These are phyloP conservation scores for Saturnia japonica DNA, from an alignment of 2,888 invertebrate genomes.

Conservation along the genomic window DNA sequence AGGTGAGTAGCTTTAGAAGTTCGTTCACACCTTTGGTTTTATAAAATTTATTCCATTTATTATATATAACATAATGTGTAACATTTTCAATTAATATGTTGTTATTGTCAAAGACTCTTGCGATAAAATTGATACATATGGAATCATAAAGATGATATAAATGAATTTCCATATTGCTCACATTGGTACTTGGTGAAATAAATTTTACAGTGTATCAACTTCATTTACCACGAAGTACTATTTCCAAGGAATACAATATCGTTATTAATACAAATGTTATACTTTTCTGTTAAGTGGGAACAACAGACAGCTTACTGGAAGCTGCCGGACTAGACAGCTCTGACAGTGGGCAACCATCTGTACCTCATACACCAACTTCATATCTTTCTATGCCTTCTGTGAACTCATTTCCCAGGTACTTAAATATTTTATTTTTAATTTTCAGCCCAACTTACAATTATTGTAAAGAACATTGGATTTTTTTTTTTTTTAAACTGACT, in stretches of 20 bases:
- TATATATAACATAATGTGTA: not conserved
- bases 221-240: too few species aligned
- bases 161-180: too few species aligned
- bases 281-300: conserved; percentile 57
- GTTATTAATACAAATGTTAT: not conserved
- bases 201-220: not conserved
- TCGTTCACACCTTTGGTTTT: not conserved
- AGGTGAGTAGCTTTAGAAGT: conserved; percentile 36
- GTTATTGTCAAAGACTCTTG: too few species aligned
- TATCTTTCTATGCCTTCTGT: conserved; percentile 94
- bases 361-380: conserved; percentile 85
- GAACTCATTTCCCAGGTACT: conserved; percentile 89
- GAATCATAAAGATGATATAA: too few species aligned
- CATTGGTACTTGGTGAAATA: too few species aligned
- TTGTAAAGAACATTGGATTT: too few species aligned
- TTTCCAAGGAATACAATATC: too few species aligned
- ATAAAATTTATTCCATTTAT: too few species aligned
- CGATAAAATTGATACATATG: too few species aligned
- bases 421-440: not conserved
- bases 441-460: not conserved
- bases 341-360: conserved; percentile 67
- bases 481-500: too few species aligned
- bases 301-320: conserved; percentile 72
- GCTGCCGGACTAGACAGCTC: conserved; percentile 74
- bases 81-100: not conserved